Percentiles rank a stretch among this genome's conserved stretches.
Conservation (phyloP, 2,797 vertebrate species). For the Ptychadena robeensis region DNA sequence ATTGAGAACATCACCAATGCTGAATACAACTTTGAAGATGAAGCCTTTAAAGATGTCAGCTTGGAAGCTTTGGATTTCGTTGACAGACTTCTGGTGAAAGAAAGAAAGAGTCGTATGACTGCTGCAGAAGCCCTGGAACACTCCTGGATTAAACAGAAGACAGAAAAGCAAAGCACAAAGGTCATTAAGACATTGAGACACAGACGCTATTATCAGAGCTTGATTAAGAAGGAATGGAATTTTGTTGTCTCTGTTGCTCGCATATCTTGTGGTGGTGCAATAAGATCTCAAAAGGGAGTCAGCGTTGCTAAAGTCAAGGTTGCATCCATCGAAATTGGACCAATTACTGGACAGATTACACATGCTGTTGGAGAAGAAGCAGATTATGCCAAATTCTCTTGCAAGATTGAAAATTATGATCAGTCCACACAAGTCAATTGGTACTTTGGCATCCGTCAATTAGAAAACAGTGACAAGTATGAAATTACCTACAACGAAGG, state of each 20-base stretch:
- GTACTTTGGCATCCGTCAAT: slow-evolving; percentile 95
- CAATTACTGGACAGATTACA: slow-evolving; percentile 87
- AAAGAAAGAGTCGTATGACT: slow-evolving; percentile 94
- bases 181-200: slow-evolving; percentile 87
- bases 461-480: slow-evolving; percentile 90
- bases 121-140: slow-evolving; percentile 91
- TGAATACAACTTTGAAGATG: slow-evolving; percentile 94
- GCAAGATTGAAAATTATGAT: slow-evolving; percentile 96
- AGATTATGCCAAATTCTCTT: slow-evolving; percentile 86
- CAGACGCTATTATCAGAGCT: slow-evolving; percentile 92
- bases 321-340: slow-evolving; percentile 94
- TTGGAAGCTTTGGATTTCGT: slow-evolving; percentile 94
- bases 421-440: slow-evolving; percentile 93
- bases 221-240: slow-evolving; percentile 93
- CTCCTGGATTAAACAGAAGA: slow-evolving; percentile 87
- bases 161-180: slow-evolving; percentile 85
- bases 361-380: slow-evolving; percentile 87
- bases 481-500: slow-evolving; percentile 94
- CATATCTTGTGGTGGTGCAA: slow-evolving; percentile 89
- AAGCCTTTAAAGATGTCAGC: slow-evolving; percentile 90
- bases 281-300: slow-evolving; percentile 90
- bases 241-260: slow-evolving; percentile 92
- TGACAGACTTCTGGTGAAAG: slow-evolving; percentile 93
- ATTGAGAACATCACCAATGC: slow-evolving; percentile 96
- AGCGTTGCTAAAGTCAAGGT: slow-evolving; percentile 95